Evolutionary conservation across 2,888 invertebrate species (phyloP), one percentile per base, ranked within the genome.

Genomic region (Latrodectus elegans): DNA sequence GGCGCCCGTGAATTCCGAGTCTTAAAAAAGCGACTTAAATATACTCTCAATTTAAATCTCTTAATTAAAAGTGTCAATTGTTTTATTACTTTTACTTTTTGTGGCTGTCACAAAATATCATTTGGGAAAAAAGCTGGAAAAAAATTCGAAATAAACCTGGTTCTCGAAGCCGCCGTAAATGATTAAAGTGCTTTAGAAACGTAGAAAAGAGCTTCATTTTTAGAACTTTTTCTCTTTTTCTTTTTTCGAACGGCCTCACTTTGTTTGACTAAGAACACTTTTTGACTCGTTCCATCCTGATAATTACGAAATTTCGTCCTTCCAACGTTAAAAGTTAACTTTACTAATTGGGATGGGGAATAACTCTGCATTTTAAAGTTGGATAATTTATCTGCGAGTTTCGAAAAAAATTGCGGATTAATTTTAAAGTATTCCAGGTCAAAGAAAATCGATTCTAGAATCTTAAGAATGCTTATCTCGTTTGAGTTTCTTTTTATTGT

Each of bases 61-160:
- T 81, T 81, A 81, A 81, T 81, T 81, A 81, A 38, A 72, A 81
- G 81, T 81, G 81, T 65, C 81, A 81, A 74, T 70, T 74, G 65
- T 80, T 60, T 80, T 38, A 22, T 60, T 64, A 15, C 67, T 76
- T 65, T 65, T 67, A 6, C 49, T 26, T 51, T 51, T n/a, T 11
- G 49, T 67, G 22, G 51, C 49, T 67, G 52, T 67, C 15, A 12
- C 15, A 26, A 75, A 65, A 17, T 65, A 17, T 77, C 52, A 14
- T 64, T 14, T 15, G 8, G n/a, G 49, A 49, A 52, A 72, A 22
- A 38, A 2, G 74, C 22, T 26, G n/a, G n/a, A 22, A 26, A 64
- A 72, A 49, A 72, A 22, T 52, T 17, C 55, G 65, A 55, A 71
- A 71, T 71, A 49, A 79, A 71, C 60, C 22, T 49, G 70, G 70